Base-by-base conservation (phyloP, 2,113 vertebrate genomes). In the Pteropus alecto region DNA sequence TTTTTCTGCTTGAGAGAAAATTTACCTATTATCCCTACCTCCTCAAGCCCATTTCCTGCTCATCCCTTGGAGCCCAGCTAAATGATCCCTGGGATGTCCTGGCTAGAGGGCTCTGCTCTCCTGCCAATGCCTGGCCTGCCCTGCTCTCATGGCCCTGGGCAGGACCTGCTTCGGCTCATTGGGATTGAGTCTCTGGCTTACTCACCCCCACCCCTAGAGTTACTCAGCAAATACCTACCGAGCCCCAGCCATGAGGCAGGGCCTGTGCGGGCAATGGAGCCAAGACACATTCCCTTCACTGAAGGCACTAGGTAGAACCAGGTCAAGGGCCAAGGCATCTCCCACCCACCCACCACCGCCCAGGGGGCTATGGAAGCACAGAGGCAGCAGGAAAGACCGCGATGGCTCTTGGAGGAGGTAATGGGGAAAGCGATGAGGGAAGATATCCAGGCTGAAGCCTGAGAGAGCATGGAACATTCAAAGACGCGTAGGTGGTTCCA, bases 201-300 rank as follows among this genome's bases (percentile, higher is more conserved):
- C 35, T 73, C 63, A 56, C 38, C 74, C 58, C 35, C n/a, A 8
- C 33, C 35, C 10, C 61, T 71, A 85, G 82, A 67, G 60, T 87
- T 92, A 92, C 84, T 94, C 93, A 95, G 94, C 92, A 92, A 94
- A 97, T 90, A 77, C 43, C 93, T 65, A n/a, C 33, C 16, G 51
- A 78, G 78, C 22, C 26, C n/a, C 76, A 88, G 67, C 26, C 89
- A 78, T 0, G 28, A n/a, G 85, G 95, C 89, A 71, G 61, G 35
- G 33, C 84, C 51, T 84, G 48, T 41, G 93, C 38, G 1, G 51
- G 89, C 14, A 5, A 24, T 11, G 18, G 24, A 67, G 71, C 46
- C 87, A 77, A 90, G 88, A 43, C 35, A 6, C 7, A 1, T 22
- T 19, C 73, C 28, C 67, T 46, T 35, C 43, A 82, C 54, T 16